phyloP scores from a whole-genome alignment of 1,140 invertebrate genomes.

The Leptopilina clavipes region DNA sequence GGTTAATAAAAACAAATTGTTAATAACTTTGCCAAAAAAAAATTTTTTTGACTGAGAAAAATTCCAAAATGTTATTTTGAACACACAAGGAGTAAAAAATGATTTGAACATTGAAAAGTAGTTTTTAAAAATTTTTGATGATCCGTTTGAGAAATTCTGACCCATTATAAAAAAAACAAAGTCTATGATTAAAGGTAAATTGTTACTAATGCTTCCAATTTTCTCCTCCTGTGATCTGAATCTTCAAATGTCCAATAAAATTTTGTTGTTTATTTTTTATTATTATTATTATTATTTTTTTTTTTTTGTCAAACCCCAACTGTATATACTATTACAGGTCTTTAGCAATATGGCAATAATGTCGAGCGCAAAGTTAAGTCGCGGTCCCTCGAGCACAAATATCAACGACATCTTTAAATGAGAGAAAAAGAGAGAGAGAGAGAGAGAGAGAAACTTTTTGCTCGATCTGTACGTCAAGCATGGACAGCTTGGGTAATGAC shows the following conservation, averaged over 20 bases:
- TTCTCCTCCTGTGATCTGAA: constrained; percentile 18
- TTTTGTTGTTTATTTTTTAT: too few relatives aligned
- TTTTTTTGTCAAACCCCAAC: background rate
- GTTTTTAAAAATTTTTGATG: background rate
- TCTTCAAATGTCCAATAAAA: constrained; percentile 16
- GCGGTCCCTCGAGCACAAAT: constrained; percentile 1
- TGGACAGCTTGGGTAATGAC: constrained; percentile 32
- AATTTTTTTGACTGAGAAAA: too few relatives aligned
- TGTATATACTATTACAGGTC: background rate
- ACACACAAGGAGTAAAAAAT: too few relatives aligned
- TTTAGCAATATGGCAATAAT: background rate
- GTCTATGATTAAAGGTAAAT: constrained; percentile 4
- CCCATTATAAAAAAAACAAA: background rate
- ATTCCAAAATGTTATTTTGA: too few relatives aligned
- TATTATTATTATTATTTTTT: too few relatives aligned
- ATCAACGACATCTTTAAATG: constrained; percentile 7
- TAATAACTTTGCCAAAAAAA: too few relatives aligned
- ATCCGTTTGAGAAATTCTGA: too few relatives aligned
- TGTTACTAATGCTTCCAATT: background rate
- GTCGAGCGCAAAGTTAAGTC: background rate
- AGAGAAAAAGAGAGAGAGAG: too few relatives aligned
- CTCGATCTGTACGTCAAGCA: constrained; percentile 6
- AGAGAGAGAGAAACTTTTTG: constrained; percentile 5
- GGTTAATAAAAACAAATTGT: too few relatives aligned
- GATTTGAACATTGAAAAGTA: too few relatives aligned